phyloP scores from a whole-genome alignment of 2,797 vertebrate species.

The Alauda arvensis region DNA sequence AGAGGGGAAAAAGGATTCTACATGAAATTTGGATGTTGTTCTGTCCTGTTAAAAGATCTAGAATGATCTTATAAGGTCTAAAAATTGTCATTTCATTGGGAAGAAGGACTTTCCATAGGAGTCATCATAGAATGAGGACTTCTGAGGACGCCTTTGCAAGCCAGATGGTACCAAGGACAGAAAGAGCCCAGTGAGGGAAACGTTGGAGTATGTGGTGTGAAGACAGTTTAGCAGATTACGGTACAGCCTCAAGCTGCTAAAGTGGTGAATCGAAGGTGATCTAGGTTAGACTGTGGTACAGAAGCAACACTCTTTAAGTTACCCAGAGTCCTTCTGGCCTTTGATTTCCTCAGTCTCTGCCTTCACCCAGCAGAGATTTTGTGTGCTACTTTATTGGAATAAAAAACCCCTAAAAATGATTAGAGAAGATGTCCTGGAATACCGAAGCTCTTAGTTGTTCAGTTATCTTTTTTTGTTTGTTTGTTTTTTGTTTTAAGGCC shows the following conservation, averaged over 20 bases:
- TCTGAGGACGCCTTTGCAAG: constrained; percentile 30
- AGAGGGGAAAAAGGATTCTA: not conserved
- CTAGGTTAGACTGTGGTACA: constrained; percentile 11
- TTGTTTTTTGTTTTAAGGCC: not conserved
- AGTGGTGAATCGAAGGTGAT: constrained; percentile 20
- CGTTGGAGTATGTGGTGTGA: not conserved
- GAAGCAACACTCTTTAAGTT: not conserved
- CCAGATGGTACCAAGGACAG: constrained; percentile 40
- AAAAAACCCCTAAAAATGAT: rapidly evolving
- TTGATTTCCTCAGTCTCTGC: not conserved
- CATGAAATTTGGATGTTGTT: not conserved
- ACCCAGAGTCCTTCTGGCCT: not conserved
- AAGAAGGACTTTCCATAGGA: not conserved
- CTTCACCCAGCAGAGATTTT: not conserved
- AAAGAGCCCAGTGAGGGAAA: constrained; percentile 24
- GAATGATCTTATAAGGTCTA: not conserved
- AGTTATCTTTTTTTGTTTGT: rapidly evolving
- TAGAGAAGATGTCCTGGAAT: not conserved
- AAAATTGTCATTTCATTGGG: not conserved
- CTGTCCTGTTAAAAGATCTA: not conserved
- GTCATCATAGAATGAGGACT: constrained; percentile 9
- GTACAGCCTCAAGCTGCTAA: constrained; percentile 5
- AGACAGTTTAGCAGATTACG: constrained; percentile 23
- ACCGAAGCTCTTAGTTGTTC: not conserved
- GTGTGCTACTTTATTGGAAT: not conserved